Percentiles rank a stretch among this genome's conserved stretches.
phyloP scores from a whole-genome alignment of 1,140 invertebrate species.

The Acromyrmex charruanus region DNA sequence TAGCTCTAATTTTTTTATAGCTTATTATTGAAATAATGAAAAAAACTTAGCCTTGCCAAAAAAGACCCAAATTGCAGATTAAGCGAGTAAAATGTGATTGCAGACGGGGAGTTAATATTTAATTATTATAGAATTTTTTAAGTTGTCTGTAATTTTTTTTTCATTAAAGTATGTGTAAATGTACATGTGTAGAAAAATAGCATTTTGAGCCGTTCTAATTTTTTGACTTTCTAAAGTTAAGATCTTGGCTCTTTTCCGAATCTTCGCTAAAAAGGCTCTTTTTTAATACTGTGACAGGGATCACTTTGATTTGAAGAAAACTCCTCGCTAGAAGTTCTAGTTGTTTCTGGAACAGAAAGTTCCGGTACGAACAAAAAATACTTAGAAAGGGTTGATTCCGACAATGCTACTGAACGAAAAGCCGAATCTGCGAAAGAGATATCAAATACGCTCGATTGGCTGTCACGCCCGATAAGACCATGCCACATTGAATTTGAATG shows the following conservation, averaged over 20 bases:
- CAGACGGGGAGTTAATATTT: neutral
- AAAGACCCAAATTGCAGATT: too few species aligned
- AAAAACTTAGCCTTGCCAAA: too few species aligned
- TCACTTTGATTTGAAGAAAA: slow-evolving; percentile 27
- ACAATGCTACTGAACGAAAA: slow-evolving; percentile 59
- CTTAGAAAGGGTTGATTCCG: slow-evolving; percentile 52
- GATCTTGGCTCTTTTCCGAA: neutral
- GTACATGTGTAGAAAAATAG: too few species aligned
- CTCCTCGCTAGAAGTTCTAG: slow-evolving; percentile 22
- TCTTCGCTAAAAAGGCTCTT: neutral
- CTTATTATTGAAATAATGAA: too few species aligned
- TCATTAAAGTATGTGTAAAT: neutral
- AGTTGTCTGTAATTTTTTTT: neutral
- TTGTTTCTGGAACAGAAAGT: slow-evolving; percentile 58
- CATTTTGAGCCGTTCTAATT: neutral
- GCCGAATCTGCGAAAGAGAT: slow-evolving; percentile 66
- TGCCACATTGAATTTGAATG: slow-evolving; percentile 68
- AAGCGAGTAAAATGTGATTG: too few species aligned
- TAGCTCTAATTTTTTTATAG: too few species aligned
- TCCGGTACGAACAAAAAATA: slow-evolving; percentile 66
- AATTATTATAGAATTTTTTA: neutral
- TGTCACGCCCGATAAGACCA: slow-evolving; percentile 69
- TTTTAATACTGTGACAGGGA: neutral
- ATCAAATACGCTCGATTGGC: slow-evolving; percentile 73
- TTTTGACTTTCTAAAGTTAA: neutral